Conservation (phyloP, 2,888 invertebrate genomes). For the Capitulum mitella region DNA sequence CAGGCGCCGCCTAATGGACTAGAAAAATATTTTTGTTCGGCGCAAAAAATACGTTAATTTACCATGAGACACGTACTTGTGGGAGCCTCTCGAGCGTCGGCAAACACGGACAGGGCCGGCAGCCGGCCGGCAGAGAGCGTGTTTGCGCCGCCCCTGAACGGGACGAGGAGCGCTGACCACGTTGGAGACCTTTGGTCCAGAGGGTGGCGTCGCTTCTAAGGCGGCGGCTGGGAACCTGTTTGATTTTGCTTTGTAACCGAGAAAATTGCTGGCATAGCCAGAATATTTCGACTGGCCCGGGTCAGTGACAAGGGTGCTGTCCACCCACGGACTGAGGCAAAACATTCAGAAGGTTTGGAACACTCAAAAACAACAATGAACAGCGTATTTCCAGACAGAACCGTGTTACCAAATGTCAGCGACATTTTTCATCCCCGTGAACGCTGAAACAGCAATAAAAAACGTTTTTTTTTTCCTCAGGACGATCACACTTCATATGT, state of each 20-base stretch:
- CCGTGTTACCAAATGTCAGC: too few species aligned
- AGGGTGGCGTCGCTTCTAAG: too few species aligned
- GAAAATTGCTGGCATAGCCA: background rate
- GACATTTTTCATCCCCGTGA: too few species aligned
- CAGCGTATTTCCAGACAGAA: too few species aligned
- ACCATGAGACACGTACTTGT: background rate
- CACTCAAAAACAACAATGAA: too few species aligned
- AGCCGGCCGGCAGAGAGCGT: background rate
- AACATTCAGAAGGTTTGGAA: too few species aligned
- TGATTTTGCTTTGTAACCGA: background rate
- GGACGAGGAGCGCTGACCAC: background rate
- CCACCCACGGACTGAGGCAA: too few species aligned
- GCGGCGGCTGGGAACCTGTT: background rate
- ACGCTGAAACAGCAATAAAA: too few species aligned
- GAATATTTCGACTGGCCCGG: background rate
- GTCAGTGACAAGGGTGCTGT: too few species aligned
- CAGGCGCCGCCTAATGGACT: slow-evolving; percentile 24
- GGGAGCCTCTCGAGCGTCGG: background rate
- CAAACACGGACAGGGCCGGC: background rate
- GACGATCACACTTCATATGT: too few species aligned
- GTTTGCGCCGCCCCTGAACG: background rate
- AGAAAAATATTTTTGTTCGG: background rate
- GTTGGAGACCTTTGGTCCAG: too few species aligned
- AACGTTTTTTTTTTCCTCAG: too few species aligned
- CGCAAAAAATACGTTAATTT: background rate